Percentiles rank a stretch among this genome's conserved stretches.
phyloP scores from a whole-genome alignment of 1,140 invertebrate species.

The Neelides sp. region DNA sequence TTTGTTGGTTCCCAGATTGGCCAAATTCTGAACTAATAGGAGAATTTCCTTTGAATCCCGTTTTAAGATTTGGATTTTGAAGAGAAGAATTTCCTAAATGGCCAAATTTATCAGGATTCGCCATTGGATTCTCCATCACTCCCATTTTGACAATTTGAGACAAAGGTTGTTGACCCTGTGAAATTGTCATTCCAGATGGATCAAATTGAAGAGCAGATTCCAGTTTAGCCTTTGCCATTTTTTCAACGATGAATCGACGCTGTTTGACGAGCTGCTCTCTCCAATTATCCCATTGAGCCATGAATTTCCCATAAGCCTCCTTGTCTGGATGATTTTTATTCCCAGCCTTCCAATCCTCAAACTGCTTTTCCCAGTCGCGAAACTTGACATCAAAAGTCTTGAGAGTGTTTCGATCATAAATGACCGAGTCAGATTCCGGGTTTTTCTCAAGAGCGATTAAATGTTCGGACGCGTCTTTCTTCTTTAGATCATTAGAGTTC shows the following conservation, averaged over 20 bases:
- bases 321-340: slow-evolving; percentile 25
- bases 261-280: slow-evolving; percentile 22
- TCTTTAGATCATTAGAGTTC: not conserved
- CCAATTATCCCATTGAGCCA: slow-evolving; percentile 23
- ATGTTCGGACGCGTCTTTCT: not conserved
- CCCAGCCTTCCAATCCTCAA: slow-evolving; percentile 25
- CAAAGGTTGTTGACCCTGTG: too few relatives aligned
- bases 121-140: not conserved
- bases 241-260: slow-evolving; percentile 23
- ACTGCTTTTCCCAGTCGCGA: slow-evolving; percentile 28
- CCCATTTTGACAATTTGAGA: too few relatives aligned
- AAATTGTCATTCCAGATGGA: too few relatives aligned
- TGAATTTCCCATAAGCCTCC: slow-evolving; percentile 18
- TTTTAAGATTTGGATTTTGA: too few relatives aligned
- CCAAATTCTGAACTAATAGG: too few relatives aligned
- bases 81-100: too few relatives aligned
- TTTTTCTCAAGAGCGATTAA: slow-evolving; percentile 1
- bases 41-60: too few relatives aligned
- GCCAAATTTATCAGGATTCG: not conserved
- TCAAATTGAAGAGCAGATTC: too few relatives aligned
- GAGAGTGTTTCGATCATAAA: slow-evolving; percentile 19
- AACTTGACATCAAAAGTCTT: slow-evolving; percentile 27
- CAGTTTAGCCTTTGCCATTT: slow-evolving; percentile 15
- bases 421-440: not conserved
- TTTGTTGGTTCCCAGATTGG: too few relatives aligned